Evolutionary conservation across 2,888 invertebrate genomes (phyloP).

Genomic region (Agrotis exclamationis): DNA sequence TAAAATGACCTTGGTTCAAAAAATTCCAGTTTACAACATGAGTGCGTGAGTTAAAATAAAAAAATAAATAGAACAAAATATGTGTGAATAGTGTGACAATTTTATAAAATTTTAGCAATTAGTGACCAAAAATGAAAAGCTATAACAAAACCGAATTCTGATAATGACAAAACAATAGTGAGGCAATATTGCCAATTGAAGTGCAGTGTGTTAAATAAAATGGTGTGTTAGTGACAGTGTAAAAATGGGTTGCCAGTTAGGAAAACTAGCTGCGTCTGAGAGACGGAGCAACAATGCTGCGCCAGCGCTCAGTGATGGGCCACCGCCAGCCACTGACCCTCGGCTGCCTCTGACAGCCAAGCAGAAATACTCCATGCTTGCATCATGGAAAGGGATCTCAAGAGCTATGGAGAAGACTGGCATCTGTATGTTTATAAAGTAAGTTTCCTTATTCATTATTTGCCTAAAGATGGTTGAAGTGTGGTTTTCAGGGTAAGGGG

Average conservation of each 20-base stretch:
- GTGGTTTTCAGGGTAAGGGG: too few species aligned
- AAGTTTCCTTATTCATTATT: constrained; percentile 83
- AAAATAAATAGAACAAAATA: constrained; percentile 5
- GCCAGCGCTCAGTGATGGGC: constrained; percentile 87
- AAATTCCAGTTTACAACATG: constrained; percentile 29
- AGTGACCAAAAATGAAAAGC: constrained; percentile 37
- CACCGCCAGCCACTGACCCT: constrained; percentile 94
- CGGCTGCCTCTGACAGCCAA: constrained; percentile 95
- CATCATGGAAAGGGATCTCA: constrained; percentile 97
- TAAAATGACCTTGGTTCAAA: constrained; percentile 30
- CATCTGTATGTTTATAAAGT: constrained; percentile 98
- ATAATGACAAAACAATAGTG: constrained; percentile 46
- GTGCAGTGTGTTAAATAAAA: constrained; percentile 52
- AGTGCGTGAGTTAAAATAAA: constrained; percentile 22
- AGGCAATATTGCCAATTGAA: constrained; percentile 28
- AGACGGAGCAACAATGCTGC: constrained; percentile 86
- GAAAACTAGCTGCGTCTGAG: constrained; percentile 93
- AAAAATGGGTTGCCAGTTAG: constrained; percentile 95
- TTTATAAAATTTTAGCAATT: constrained; percentile 1
- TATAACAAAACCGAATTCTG: constrained; percentile 25
- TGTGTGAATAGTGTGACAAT: too few species aligned
- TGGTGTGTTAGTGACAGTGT: constrained; percentile 60
- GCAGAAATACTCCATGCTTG: constrained; percentile 97
- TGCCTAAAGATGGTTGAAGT: too few species aligned
- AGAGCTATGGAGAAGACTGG: constrained; percentile 97